Evolutionary conservation across 2,113 vertebrate genomes (phyloP).

Genomic region (Zosterops hypoxanthus): DNA sequence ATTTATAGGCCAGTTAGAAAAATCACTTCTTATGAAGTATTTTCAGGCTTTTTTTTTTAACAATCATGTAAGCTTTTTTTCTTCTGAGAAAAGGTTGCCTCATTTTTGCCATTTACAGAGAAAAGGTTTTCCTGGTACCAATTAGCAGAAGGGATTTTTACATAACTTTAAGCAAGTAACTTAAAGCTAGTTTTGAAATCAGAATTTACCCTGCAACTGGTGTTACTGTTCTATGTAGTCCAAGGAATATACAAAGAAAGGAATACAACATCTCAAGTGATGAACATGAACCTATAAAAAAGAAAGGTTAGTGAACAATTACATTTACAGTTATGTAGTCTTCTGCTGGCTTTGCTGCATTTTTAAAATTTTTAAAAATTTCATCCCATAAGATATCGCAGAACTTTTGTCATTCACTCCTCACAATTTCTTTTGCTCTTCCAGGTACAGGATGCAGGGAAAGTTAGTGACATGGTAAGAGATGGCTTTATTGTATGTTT

Average conservation of each 20-base stretch:
- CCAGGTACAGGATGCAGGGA: not conserved
- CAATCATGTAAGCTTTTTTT: not conserved
- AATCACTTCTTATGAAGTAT: not conserved
- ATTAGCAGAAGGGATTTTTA: not conserved
- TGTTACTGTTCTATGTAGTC: not conserved
- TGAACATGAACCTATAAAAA: not conserved
- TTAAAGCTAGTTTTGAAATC: not conserved
- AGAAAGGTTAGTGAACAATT: not conserved
- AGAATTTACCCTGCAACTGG: not conserved
- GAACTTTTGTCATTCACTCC: not conserved
- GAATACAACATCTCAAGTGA: not conserved
- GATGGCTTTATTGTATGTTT: not conserved
- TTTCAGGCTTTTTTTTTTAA: not conserved
- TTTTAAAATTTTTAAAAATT: not conserved
- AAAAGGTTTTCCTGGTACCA: not conserved
- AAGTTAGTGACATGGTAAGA: not conserved
- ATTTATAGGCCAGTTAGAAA: not conserved
- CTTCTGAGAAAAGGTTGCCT: not conserved
- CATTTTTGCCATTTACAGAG: not conserved
- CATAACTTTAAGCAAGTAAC: not conserved
- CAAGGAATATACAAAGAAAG: not conserved
- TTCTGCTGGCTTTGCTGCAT: not conserved
- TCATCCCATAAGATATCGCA: not conserved
- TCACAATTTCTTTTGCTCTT: not conserved
- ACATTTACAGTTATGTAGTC: not conserved